These are phyloP conservation scores for Hippocampus kuda DNA, from an alignment of 2,797 vertebrate genomes.

Conservation along the genomic window DNA sequence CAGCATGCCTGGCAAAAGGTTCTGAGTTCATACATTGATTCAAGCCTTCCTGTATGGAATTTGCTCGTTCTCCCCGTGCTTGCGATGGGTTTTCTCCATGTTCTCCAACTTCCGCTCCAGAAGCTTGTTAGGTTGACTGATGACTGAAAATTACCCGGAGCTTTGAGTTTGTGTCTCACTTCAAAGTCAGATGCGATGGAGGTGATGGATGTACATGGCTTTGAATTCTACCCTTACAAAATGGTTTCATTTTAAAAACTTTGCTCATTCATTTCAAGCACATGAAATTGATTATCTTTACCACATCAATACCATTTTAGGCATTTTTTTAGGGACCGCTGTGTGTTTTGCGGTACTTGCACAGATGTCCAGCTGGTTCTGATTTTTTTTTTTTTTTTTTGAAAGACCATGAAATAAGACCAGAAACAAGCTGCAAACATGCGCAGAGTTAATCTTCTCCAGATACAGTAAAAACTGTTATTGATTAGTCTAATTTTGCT, in stretches of 20 bases:
- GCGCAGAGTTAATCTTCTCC: slow-evolving; percentile 32
- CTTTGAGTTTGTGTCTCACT: too few species aligned
- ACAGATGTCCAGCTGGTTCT: slow-evolving; percentile 13
- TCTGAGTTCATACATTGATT: too few species aligned
- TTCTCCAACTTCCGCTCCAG: too few species aligned
- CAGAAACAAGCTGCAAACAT: slow-evolving; percentile 30
- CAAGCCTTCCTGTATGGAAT: too few species aligned
- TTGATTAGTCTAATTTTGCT: slow-evolving; percentile 5
- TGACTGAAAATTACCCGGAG: too few species aligned
- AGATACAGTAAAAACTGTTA: slow-evolving; percentile 26
- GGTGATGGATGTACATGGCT: not conserved
- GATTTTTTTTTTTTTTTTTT: not conserved
- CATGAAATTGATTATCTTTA: not conserved
- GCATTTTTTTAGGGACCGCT: slow-evolving; percentile 18
- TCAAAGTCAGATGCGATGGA: too few species aligned
- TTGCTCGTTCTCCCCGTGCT: too few species aligned
- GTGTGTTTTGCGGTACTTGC: slow-evolving; percentile 21
- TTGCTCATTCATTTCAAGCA: not conserved
- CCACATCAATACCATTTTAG: not conserved
- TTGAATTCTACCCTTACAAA: not conserved
- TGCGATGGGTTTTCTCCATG: too few species aligned
- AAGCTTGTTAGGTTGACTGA: too few species aligned
- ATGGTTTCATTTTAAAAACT: not conserved
- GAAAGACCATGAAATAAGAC: slow-evolving; percentile 9
- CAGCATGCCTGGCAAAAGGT: too few species aligned